Base-by-base conservation (phyloP, 2,113 vertebrate species). In the Syrmaticus mikado region DNA sequence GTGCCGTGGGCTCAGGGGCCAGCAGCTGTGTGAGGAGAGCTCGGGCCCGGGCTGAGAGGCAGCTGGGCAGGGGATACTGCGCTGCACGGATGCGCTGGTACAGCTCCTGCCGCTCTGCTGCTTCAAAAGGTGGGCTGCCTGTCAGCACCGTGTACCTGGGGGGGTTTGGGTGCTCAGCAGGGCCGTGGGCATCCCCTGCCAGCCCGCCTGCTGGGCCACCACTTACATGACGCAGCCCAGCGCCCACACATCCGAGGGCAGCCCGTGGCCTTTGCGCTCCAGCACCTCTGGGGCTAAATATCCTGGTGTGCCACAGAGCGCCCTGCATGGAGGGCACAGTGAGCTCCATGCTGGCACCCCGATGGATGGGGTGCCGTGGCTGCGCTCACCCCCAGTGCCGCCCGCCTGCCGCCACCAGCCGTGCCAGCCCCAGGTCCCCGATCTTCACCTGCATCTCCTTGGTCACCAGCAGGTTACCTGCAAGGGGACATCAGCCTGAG, bases 401-500 rank as follows among this genome's bases (percentile, higher is more conserved):
- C 25, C 93, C 86, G 3, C 80, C 68, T 0, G 90, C 94, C 4
- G 96, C 95, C 64, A 91, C 87, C 15, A 2, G 60, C 24, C 8
- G 82, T 0, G 97, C 98, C 94, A 98, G 94, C 34, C 98, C 98
- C 90, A 98, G 92, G 94, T 98, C 98, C 32, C 96, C 97, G 1
- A 98, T 98, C 92, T 98, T 98, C 80, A 98, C 97, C 76, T 75
- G 95, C 98, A 98, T 98, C 85, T 81, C 65, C 75, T 95, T 81
- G 0, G 91, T 98, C 64, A 98, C 91, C 88, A 98, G 91, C 88
- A 98, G 96, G 50, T 98, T 98, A 64, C 97, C 98, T 98, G 89
- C 0, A 15, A 60, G 7, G 10, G 8, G 10, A 19, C 9, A 3
- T 25, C 41, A 52, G 55, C 30, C 2, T 0, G 5, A 34, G 46